Evolutionary conservation across 2,888 invertebrate genomes (phyloP), one percentile per base, ranked within the genome.

Genomic region (Drosophila greeni): DNA sequence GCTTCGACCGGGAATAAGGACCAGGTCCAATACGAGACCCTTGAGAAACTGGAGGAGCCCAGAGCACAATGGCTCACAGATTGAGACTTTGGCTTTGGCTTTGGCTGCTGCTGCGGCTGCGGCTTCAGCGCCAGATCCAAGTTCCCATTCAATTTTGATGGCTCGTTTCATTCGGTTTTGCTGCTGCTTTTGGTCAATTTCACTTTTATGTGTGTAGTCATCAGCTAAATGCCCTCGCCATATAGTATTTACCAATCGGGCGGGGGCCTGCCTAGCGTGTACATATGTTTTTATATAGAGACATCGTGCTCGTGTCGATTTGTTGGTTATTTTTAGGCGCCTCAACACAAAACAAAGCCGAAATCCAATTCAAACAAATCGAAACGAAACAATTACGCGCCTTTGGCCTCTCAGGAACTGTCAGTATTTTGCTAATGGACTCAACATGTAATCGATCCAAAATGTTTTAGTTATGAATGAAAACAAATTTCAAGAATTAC

Each of bases 151-250:
- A 70, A 71, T 73, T 75, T 83, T 77, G 68, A 75, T 74, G 78
- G 72, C 73, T 81, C 81, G 73, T 75, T 83, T 72, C 65, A 69
- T 70, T 73, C 65, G 69, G 52, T 62, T 76, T 76, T 43, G 60
- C 49, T 26, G 58, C 47, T 59, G 24, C 20, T 18, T 77, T 83
- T 75, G 82, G 82, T 83, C 83, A 77, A 83, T 80, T 80, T 77
- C 78, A 81, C 81, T 77, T 79, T 81, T 77, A 77, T 83, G 83
- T 75, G 72, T 66, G 74, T 70, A 83, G 83, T 82, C 78, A 73
- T 80, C 77, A 70, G 83, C 73, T 70, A 80, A 80, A 82, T 82
- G 78, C 66, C 74, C 69, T 72, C 59, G 56, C 69, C 48, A 34
- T 51, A 43, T 51, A 52, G 33, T 37, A 42, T 49, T 24, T 42